These are phyloP conservation scores for Myripristis murdjan DNA, from an alignment of 2,797 vertebrate genomes.

Conservation along the genomic window DNA sequence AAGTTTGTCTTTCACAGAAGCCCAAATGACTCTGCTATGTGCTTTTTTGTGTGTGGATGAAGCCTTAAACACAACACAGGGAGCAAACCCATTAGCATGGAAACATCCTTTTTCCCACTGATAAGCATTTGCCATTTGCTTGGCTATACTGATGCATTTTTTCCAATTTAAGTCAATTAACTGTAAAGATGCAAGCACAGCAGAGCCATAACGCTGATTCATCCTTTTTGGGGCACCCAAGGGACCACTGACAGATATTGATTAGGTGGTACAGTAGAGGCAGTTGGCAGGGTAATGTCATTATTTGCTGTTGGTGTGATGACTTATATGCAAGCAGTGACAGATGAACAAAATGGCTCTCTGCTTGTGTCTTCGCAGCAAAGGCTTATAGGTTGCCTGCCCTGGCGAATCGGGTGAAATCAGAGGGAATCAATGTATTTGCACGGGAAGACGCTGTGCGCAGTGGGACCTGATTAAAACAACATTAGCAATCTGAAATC, in stretches of 20 bases:
- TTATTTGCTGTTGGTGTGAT: slow-evolving; percentile 38
- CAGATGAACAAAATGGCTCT: slow-evolving; percentile 5
- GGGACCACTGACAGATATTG: slow-evolving; percentile 63
- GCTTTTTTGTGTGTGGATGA: no score
- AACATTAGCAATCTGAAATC: no score
- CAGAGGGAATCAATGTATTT: background rate
- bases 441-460: background rate
- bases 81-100: slow-evolving; percentile 12
- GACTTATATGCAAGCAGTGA: slow-evolving; percentile 13
- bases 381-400: background rate
- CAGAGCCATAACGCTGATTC: slow-evolving; percentile 66
- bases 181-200: slow-evolving; percentile 54
- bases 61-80: no score
- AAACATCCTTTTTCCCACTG: slow-evolving; percentile 18
- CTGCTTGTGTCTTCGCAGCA: no score
- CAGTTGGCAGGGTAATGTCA: slow-evolving; percentile 29
- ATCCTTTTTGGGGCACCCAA: slow-evolving; percentile 37
- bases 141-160: slow-evolving; percentile 26
- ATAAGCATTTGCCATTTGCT: slow-evolving; percentile 25
- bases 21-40: no score
- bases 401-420: background rate
- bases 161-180: slow-evolving; percentile 50
- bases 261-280: slow-evolving; percentile 31
- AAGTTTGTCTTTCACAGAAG: no score
- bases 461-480: no score